Evolutionary conservation across 35 echinoderm and acorn worm species (phyloP), one percentile per base, ranked within the genome.

Genomic region (Diadema setosum): DNA sequence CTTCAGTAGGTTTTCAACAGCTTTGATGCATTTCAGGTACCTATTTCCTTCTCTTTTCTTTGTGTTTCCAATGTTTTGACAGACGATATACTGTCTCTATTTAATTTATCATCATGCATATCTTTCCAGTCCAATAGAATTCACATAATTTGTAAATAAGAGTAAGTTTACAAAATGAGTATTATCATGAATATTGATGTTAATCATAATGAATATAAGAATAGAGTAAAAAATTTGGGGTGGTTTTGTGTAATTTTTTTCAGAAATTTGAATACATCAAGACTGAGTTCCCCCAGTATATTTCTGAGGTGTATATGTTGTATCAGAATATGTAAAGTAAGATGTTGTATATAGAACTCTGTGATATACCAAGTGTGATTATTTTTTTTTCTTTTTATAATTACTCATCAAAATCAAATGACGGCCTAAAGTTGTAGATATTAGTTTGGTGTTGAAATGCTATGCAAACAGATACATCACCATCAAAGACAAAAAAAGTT

Each of bases 391-490:
- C n/a, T n/a, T n/a, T n/a, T n/a, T n/a, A n/a, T n/a, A n/a, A n/a
- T n/a, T n/a, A n/a, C n/a, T n/a, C n/a, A n/a, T n/a, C n/a, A 67
- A 67, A 26, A 16, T 33, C 4, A 33, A 31, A 67, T 67, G 63
- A 32, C 9, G 63, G 63, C 63, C 63, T 67, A 67, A 14, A 67
- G 27, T 16, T 67, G 63, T 67, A 67, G 63, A 67, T 67, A n/a
- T n/a, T n/a, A 67, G 63, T 67, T 67, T 8, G 63, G 63, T 67
- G 63, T 67, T 67, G 14, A 25, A 67, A 65, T 32, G 27, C 63
- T 67, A 67, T 67, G 63, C 63, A 67, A 67, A 67, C n/a, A n/a
- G n/a, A n/a, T n/a, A n/a, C 63, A 67, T 67, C 63, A 67, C 63
- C 5, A 67, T 32, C 27, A 33, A n/a, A n/a, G n/a, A n/a, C n/a